Evolutionary conservation across 1,140 invertebrate genomes (phyloP).

Genomic region (Wiebesia pumilae): DNA sequence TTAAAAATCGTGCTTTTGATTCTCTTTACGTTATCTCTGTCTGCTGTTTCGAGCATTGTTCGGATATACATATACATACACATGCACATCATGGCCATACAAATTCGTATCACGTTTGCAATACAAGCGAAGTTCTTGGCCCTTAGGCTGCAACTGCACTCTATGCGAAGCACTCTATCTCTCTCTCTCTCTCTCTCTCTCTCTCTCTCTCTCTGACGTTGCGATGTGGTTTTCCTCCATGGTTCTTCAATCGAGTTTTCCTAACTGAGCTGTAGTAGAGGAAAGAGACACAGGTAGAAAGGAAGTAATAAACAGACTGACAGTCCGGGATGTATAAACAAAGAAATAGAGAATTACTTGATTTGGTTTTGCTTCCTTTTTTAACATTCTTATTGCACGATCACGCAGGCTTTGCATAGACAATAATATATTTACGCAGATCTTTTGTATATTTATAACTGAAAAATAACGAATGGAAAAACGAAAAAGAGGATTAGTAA

Average conservation of each 20-base stretch:
- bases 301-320: conserved; percentile 39
- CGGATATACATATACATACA: neutral
- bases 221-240: conserved; percentile 23
- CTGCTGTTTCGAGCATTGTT: neutral
- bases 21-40: neutral
- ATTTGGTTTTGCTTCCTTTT: conserved; percentile 16
- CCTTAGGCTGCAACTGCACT: conserved; percentile 50
- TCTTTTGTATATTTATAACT: neutral
- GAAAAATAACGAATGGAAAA: neutral
- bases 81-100: conserved; percentile 9
- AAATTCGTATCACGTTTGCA: conserved; percentile 67
- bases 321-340: conserved; percentile 15
- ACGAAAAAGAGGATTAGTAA: neutral
- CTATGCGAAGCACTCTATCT: neutral
- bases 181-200: neutral
- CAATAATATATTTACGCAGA: neutral
- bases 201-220: conserved; percentile 5
- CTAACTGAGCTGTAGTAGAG: conserved; percentile 22
- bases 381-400: neutral
- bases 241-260: conserved; percentile 52
- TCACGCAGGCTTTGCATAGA: neutral
- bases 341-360: conserved; percentile 4
- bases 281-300: conserved; percentile 7
- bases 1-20: neutral
- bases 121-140: conserved; percentile 60